Conservation (phyloP, 2,888 invertebrate genomes). For the Lottia gigantea region DNA sequence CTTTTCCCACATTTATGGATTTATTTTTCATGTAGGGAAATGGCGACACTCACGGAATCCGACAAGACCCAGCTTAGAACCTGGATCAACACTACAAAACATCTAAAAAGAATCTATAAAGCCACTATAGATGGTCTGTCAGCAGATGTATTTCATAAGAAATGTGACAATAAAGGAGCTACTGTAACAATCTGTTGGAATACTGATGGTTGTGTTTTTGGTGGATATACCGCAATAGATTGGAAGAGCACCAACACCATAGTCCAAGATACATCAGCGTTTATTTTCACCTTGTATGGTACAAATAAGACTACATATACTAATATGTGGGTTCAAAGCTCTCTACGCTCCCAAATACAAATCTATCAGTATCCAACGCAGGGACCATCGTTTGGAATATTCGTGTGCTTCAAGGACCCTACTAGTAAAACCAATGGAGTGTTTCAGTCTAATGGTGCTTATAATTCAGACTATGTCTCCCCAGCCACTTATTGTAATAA, state of each 20-base stretch:
- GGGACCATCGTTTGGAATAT: background rate
- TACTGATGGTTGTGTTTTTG: constrained; percentile 34
- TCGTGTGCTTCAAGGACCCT: constrained; percentile 18
- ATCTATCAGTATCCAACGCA: too few relatives aligned
- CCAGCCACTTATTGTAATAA: background rate
- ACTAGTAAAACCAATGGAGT: background rate
- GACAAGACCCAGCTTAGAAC: constrained; percentile 32
- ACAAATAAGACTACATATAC: constrained; percentile 28
- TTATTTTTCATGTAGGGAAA: too few relatives aligned
- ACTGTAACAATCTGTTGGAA: constrained; percentile 41
- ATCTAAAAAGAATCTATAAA: constrained; percentile 35
- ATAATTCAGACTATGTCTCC: background rate
- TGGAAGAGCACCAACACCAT: constrained; percentile 29
- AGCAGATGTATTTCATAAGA: constrained; percentile 35
- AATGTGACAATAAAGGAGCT: constrained; percentile 41
- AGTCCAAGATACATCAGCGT: constrained; percentile 29
- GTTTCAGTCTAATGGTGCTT: background rate
- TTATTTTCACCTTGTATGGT: constrained; percentile 32
- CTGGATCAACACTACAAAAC: constrained; percentile 33
- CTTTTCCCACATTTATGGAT: too few relatives aligned
- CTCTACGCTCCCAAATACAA: background rate
- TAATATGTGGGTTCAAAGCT: constrained; percentile 12
- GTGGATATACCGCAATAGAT: constrained; percentile 32
- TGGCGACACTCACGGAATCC: too few relatives aligned
- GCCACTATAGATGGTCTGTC: constrained; percentile 34